Conservation (phyloP, 1,140 invertebrate genomes). For the Drosophila chauvacae region DNA sequence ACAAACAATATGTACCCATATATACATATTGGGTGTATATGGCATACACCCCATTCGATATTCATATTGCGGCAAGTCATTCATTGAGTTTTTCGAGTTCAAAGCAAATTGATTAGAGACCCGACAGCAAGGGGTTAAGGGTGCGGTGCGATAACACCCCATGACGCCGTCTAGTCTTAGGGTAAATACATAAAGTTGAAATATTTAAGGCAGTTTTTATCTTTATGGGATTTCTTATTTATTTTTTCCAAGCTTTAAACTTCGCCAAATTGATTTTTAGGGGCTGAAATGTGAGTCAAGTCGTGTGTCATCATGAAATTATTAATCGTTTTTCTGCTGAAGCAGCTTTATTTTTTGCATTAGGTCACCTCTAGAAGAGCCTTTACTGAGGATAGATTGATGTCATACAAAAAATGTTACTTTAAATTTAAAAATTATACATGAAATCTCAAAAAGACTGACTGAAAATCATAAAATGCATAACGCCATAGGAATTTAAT, state of each 20-base stretch:
- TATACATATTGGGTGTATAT: not conserved
- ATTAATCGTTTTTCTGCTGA: not conserved
- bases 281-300: constrained; percentile 2
- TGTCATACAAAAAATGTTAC: not conserved
- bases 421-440: not conserved
- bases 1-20: constrained; percentile 40
- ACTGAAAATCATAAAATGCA: not conserved
- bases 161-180: constrained; percentile 18
- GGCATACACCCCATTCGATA: constrained; percentile 21
- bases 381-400: not conserved
- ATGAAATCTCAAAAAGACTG: not conserved
- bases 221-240: not conserved
- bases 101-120: constrained; percentile 52
- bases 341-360: not conserved
- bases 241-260: not conserved
- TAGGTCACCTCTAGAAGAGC: not conserved
- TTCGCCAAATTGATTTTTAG: constrained; percentile 3
- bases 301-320: not conserved
- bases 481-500: too few relatives aligned
- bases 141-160: constrained; percentile 14
- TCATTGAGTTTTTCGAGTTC: constrained; percentile 48
- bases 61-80: constrained; percentile 59
- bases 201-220: constrained; percentile 17
- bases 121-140: constrained; percentile 30
- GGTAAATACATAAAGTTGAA: constrained; percentile 13